A percentile compares a stretch with the other conserved stretches of the same genome.
Evolutionary conservation across 2,797 vertebrate genomes (phyloP).

Genomic region (Austrolebias charrua): DNA sequence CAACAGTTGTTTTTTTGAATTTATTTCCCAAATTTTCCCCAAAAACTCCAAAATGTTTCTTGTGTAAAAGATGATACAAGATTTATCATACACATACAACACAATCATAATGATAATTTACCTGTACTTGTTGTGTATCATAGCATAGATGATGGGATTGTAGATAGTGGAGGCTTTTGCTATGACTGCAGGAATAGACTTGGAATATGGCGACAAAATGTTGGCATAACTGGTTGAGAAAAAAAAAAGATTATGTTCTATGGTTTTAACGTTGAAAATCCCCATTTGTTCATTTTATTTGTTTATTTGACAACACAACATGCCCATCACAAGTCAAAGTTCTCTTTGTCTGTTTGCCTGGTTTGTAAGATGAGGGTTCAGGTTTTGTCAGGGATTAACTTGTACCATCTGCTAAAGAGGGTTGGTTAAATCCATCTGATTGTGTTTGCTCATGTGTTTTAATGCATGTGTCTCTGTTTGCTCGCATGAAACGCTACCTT

Average conservation of each 20-base stretch:
- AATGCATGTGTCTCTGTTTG: constrained; percentile 19
- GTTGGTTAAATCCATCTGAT: constrained; percentile 37
- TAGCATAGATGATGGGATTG: constrained; percentile 90
- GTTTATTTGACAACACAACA: background rate
- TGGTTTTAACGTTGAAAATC: background rate
- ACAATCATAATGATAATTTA: constrained; percentile 44
- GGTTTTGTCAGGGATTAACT: constrained; percentile 48
- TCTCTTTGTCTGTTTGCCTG: background rate
- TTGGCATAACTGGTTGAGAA: constrained; percentile 73
- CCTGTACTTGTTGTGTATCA: constrained; percentile 90
- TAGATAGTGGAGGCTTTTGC: constrained; percentile 89
- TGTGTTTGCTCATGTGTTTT: constrained; percentile 14
- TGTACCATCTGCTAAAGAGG: constrained; percentile 44
- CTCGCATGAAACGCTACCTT: constrained; percentile 4
- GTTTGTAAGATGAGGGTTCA: constrained; percentile 29
- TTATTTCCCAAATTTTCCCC: no score
- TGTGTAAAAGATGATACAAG: no score
- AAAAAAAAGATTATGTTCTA: background rate
- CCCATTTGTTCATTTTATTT: background rate
- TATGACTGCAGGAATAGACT: constrained; percentile 87
- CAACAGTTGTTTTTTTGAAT: no score
- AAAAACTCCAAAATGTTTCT: no score
- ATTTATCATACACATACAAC: no score
- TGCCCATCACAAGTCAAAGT: background rate
- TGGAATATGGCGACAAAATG: constrained; percentile 85